Evolutionary conservation across 2,888 invertebrate genomes (phyloP).

Genomic region (Carterocephalus palaemon): DNA sequence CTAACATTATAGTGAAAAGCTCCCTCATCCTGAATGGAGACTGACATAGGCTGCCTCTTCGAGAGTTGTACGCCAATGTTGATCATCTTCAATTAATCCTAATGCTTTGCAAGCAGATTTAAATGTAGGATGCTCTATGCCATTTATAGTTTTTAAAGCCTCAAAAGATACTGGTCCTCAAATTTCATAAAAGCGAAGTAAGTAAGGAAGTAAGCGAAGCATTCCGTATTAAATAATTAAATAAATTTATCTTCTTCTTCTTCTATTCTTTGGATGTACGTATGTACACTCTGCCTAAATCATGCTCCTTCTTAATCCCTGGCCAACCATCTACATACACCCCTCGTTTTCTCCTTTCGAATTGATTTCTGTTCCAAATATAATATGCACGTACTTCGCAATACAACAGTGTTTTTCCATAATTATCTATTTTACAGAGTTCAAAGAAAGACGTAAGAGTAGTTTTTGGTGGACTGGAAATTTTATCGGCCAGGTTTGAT

Average conservation of each 20-base stretch:
- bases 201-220: constrained; percentile 27
- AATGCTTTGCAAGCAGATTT: too few species aligned
- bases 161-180: too few species aligned
- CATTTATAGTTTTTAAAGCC: too few species aligned
- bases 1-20: too few species aligned
- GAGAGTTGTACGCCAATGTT: too few species aligned
- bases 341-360: constrained; percentile 29
- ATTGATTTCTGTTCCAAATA: constrained; percentile 35
- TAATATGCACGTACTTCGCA: constrained; percentile 29
- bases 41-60: too few species aligned
- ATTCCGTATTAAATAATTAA: constrained; percentile 28
- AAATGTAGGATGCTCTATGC: too few species aligned
- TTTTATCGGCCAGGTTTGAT: too few species aligned
- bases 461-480: too few species aligned
- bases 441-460: constrained; percentile 32
- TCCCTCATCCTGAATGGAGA: too few species aligned
- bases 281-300: constrained; percentile 30
- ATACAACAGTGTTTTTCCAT: constrained; percentile 28
- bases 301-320: constrained; percentile 29
- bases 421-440: constrained; percentile 18
- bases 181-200: constrained; percentile 29
- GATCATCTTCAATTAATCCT: too few species aligned
- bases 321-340: too few species aligned
- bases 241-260: constrained; percentile 29
- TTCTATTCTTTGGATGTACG: constrained; percentile 30